Conservation (phyloP, 2,888 invertebrate genomes). For the Ecliptopera silaceata region DNA sequence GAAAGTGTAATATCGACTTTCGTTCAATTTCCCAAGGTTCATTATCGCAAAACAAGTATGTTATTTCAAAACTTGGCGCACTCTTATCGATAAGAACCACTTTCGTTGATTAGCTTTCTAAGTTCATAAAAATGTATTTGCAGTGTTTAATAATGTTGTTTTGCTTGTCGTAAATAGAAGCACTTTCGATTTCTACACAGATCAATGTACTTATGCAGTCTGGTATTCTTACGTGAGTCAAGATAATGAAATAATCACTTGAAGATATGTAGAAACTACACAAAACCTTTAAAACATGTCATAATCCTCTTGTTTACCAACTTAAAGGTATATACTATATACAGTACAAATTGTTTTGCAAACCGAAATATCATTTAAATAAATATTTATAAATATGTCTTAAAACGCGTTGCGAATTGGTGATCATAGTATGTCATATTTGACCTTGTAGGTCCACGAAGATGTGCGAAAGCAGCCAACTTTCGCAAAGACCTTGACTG, state of each 20-base stretch:
- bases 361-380: too few relatives aligned
- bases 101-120: slow-evolving; percentile 38
- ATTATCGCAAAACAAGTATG: slow-evolving; percentile 17
- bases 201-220: background rate
- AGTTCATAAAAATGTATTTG: slow-evolving; percentile 34
- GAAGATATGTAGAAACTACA: too few relatives aligned
- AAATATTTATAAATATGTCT: background rate
- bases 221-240: background rate
- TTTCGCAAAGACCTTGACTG: slow-evolving; percentile 20
- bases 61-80: slow-evolving; percentile 10
- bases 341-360: too few relatives aligned
- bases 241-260: too few relatives aligned
- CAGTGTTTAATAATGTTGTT: slow-evolving; percentile 17
- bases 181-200: slow-evolving; percentile 22
- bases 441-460: background rate
- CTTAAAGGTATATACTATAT: background rate
- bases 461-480: slow-evolving; percentile 15
- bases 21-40: slow-evolving; percentile 19
- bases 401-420: background rate
- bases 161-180: slow-evolving; percentile 11
- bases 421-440: background rate
- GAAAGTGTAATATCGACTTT: slow-evolving; percentile 32
- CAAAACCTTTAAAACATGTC: background rate
- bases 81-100: slow-evolving; percentile 29
- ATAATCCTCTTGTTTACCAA: too few relatives aligned